A percentile compares a stretch with the other conserved stretches of the same genome.
Evolutionary conservation across 2,797 vertebrate genomes (phyloP).

Genomic region (Emydoidea blandingii): DNA sequence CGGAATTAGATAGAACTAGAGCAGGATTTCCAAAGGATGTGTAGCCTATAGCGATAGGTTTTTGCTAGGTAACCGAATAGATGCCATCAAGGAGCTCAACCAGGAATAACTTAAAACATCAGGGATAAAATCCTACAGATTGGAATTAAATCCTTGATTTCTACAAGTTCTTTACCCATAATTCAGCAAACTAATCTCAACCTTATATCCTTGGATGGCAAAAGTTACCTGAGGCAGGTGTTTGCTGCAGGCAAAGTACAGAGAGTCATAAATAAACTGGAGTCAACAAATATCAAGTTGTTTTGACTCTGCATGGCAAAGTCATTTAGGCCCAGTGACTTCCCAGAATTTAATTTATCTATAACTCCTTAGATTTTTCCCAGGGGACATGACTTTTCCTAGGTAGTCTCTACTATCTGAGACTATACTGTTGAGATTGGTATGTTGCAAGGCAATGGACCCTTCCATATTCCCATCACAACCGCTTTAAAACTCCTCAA

Average conservation of each 20-base stretch:
- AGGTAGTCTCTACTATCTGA: not conserved
- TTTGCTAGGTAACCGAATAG: not conserved
- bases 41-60: not conserved
- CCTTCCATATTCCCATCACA: not conserved
- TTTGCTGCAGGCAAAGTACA: not conserved
- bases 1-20: not conserved
- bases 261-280: not conserved
- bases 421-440: not conserved
- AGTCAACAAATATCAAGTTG: not conserved
- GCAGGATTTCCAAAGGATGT: not conserved
- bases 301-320: not conserved
- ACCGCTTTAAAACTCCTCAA: not conserved
- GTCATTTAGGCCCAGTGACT: not conserved
- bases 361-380: not conserved
- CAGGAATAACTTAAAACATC: not conserved
- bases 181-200: not conserved
- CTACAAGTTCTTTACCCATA: not conserved
- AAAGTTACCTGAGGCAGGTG: not conserved
- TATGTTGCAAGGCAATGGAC: not conserved
- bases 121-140: not conserved
- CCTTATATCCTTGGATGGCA: not conserved
- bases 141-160: not conserved
- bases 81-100: not conserved
- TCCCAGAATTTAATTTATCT: not conserved
- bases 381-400: not conserved